phyloP scores from a whole-genome alignment of 2,797 vertebrate genomes.

The Tarsius wallacei region DNA sequence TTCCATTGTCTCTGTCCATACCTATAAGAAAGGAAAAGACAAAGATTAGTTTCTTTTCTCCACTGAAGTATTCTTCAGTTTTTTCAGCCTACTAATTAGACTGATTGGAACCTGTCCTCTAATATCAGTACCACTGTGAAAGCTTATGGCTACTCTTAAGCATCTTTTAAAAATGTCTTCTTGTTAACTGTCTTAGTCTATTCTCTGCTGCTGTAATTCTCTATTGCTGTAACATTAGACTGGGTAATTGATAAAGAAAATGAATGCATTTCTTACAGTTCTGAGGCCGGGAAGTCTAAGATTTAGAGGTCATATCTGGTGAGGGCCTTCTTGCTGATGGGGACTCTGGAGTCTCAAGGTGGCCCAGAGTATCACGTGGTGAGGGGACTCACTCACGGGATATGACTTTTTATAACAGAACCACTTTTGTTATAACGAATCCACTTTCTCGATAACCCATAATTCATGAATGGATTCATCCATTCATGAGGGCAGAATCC shows the following conservation, averaged over 20 bases:
- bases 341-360: background rate
- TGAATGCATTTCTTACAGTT: background rate
- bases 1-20: conserved; percentile 94
- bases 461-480: background rate
- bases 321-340: background rate
- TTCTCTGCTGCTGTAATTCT: background rate
- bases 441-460: background rate
- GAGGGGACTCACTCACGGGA: background rate
- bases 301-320: too few species aligned
- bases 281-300: background rate
- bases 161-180: background rate
- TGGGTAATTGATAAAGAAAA: background rate
- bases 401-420: background rate
- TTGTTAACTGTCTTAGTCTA: background rate
- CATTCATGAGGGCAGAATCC: too few species aligned
- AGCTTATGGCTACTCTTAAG: background rate
- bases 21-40: conserved; percentile 86
- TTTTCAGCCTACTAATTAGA: background rate
- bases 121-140: background rate
- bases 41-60: background rate
- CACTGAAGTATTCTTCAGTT: fast-evolving
- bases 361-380: background rate
- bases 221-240: background rate
- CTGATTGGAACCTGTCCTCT: background rate
- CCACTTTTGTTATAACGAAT: background rate